Evolutionary conservation across 2,888 invertebrate genomes (phyloP), one percentile per base, ranked within the genome.

Genomic region (Nomada fabriciana): DNA sequence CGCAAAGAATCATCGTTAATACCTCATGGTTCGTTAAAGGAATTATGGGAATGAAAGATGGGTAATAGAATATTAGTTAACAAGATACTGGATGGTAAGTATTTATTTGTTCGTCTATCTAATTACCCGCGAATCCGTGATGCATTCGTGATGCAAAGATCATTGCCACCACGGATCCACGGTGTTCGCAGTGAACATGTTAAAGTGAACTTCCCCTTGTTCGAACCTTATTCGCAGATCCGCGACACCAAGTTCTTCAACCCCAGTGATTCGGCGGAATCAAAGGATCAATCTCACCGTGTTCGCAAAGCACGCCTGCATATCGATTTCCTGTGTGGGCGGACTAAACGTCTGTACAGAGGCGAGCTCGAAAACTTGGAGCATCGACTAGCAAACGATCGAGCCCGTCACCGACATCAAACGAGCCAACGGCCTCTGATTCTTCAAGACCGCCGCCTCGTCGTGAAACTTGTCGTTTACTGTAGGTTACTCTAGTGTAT

Each of bases 281-380:
- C 23, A 50, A 55, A 25, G 57, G 42, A 74, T 74, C 74, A 25
- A 59, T 42, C 50, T n/a, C 50, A 52, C 23, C 1, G 57, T 20
- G 42, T 64, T 72, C 25, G 23, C 42, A 13, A 63, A 29, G 15
- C 25, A 67, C 53, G 64, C 60, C 73, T 53, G 77, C 61, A 69
- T 77, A 69, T 70, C 57, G 77, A 77, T 77, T 70, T 61, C 64
- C 36, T 50, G 13, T 25, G 42, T 50, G 57, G 53, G 15, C 57
- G 68, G 61, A 29, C 36, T 23, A 67, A 52, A 25, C 23, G n/a
- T 1, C 43, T 18, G 29, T 47, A 15, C n/a, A 59, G 15, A 50
- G 25, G 2, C 25, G 25, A 25, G 52, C 36, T 29, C 20, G 53
- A 18, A 47, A 69, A 69, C 55, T 64, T 65, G 42, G 73, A 67